Evolutionary conservation across 2,888 invertebrate genomes (phyloP).

Genomic region (Boloria selene): DNA sequence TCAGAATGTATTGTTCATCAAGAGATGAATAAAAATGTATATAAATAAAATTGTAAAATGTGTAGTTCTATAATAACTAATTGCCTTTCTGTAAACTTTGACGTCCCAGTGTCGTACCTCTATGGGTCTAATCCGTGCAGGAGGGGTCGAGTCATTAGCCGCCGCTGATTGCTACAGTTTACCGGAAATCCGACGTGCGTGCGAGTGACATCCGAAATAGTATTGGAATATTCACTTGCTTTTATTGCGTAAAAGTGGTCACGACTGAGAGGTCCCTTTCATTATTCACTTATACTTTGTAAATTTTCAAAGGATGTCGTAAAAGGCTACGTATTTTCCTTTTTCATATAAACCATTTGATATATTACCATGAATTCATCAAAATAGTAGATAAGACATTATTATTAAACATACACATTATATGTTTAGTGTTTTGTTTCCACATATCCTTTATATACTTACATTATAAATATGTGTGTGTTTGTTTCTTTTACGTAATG

Average conservation of each 20-base stretch:
- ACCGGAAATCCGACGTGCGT: constrained; percentile 42
- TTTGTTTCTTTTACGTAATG: too few species aligned
- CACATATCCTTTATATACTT: too few species aligned
- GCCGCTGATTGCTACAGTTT: constrained; percentile 41
- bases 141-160: constrained; percentile 23
- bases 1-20: too few species aligned
- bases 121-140: constrained; percentile 11
- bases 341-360: not conserved
- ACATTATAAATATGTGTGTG: too few species aligned
- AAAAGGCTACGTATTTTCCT: too few species aligned
- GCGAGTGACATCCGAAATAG: constrained; percentile 30
- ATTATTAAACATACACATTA: too few species aligned
- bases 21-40: too few species aligned
- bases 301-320: not conserved
- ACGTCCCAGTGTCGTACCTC: constrained; percentile 7
- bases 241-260: constrained; percentile 34
- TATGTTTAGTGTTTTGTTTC: too few species aligned
- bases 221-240: constrained; percentile 29
- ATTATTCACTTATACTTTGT: constrained; percentile 17
- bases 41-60: too few species aligned
- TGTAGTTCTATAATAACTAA: not conserved
- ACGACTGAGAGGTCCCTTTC: constrained; percentile 20
- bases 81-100: not conserved
- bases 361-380: not conserved
- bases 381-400: too few species aligned